Base-by-base conservation (phyloP, 2,888 invertebrate species). In the Macrostomum cliftonense region DNA sequence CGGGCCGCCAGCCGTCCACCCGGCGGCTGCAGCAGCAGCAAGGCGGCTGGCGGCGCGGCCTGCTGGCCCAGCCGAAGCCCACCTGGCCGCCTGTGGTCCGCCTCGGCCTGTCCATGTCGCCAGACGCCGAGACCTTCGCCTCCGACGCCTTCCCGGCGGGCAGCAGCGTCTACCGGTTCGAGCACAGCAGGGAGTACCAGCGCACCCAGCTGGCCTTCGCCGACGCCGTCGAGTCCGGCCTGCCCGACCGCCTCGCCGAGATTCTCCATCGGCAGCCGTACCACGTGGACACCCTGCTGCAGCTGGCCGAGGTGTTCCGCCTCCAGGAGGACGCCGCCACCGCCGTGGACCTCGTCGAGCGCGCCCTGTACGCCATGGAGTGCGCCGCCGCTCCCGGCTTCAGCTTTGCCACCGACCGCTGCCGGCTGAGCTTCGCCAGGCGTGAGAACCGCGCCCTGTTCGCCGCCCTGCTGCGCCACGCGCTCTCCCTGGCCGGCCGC, bases 371-470 rank as follows among this genome's bases (percentile, higher is more conserved):
- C 62, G 78, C 78, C 52, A 72, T 82, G 60, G 85, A 87, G 71
- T 77, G 77, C 57, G 78, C 80, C 37, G 79, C 84, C 62, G 83
- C 85, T 71, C 78, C 83, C 0, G 72, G 79, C 45, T 87, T 86
- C 63, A 82, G 81, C 63, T 68, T 84, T 44, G 78, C 79, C 0
- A 77, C 77, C 40, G 82, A 80, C 28, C 79, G 76, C 55, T 82
- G 79, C 63, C 74, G 81, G 47, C 67, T 87, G 42, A 81, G 82
- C 63, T 87, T 84, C 62, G 75, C 76, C 47, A 76, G 78, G 55
- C 81, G 81, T 64, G 84, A 85, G 67, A 87, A 87, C 72, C 78
- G 83, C 56, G 76, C 81, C 4, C 75, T 87, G 54, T 86, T 78
- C 63, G 76, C 86, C 50, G 79, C 83, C 0, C 68, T 87, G 20